A percentile compares a stretch with the other conserved stretches of the same genome.
phyloP scores from a whole-genome alignment of 1,140 invertebrate genomes.

The Brachionus rubens region DNA sequence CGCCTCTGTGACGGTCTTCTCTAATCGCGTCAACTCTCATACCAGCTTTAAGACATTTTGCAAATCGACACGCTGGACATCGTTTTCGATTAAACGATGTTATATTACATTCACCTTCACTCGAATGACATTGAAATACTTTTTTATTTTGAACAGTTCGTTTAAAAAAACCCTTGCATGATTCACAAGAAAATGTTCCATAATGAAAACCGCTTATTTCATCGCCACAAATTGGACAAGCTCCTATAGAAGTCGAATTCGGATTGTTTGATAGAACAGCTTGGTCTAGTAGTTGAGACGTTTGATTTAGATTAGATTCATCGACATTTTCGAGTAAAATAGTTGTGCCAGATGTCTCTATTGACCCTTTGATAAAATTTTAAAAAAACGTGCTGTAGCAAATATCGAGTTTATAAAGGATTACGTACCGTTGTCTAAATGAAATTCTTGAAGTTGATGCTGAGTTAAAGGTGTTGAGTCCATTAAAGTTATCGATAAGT shows the following conservation, averaged over 20 bases:
- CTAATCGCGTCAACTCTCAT: constrained; percentile 96
- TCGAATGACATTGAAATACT: constrained; percentile 81
- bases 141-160: constrained; percentile 95
- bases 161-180: constrained; percentile 96
- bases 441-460: constrained; percentile 26
- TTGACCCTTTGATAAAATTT: not conserved
- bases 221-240: constrained; percentile 89
- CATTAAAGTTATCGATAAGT: not conserved
- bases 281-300: not conserved
- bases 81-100: constrained; percentile 87
- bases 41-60: constrained; percentile 88
- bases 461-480: not conserved
- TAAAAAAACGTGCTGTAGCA: not conserved
- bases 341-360: not conserved
- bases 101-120: constrained; percentile 80
- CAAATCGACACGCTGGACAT: constrained; percentile 92
- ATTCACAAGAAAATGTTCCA: constrained; percentile 88
- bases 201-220: constrained; percentile 69
- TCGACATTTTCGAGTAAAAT: constrained; percentile 23
- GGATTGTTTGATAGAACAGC: not conserved
- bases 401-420: not conserved
- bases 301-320: not conserved
- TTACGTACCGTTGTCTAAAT: not conserved
- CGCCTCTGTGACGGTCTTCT: constrained; percentile 86
- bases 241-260: constrained; percentile 63